These are phyloP conservation scores for Pinctada fucata DNA, from an alignment of 2,888 invertebrate species.

Conservation along the genomic window DNA sequence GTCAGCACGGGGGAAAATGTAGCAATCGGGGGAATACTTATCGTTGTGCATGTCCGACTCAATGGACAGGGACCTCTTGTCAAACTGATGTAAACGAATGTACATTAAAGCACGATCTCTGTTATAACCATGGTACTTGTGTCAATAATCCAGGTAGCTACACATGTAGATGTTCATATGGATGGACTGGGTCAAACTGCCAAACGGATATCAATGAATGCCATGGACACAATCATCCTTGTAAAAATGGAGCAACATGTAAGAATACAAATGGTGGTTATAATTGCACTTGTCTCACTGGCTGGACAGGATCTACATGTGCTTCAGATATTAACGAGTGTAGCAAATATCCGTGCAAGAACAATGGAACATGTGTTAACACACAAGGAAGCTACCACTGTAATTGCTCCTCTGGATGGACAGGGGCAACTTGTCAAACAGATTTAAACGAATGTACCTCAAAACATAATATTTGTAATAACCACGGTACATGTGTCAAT, in stretches of 20 bases:
- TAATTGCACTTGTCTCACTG: constrained; percentile 3
- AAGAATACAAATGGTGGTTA: constrained; percentile 8
- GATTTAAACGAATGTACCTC: constrained; percentile 24
- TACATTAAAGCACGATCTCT: no score
- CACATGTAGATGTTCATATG: constrained; percentile 3
- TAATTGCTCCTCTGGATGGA: constrained; percentile 49
- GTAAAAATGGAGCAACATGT: constrained; percentile 18
- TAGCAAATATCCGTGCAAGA: constrained; percentile 1
- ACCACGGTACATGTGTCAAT: neutral
- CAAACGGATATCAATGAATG: constrained; percentile 2
- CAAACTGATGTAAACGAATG: no score
- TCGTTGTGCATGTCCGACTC: neutral
- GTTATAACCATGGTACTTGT: no score
- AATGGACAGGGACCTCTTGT: no score
- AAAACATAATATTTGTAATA: no score
- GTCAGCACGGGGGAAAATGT: constrained; percentile 6
- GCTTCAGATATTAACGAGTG: constrained; percentile 25
- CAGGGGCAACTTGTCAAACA: constrained; percentile 25
- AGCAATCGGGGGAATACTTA: constrained; percentile 11
- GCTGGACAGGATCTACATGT: constrained; percentile 25
- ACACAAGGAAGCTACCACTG: constrained; percentile 18
- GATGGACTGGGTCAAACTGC: constrained; percentile 14
- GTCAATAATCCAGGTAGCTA: neutral
- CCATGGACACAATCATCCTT: constrained; percentile 6
- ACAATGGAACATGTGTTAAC: constrained; percentile 15